Evolutionary conservation across 2,797 vertebrate species (phyloP), one percentile per base, ranked within the genome.

Genomic region (Acanthis flammea): DNA sequence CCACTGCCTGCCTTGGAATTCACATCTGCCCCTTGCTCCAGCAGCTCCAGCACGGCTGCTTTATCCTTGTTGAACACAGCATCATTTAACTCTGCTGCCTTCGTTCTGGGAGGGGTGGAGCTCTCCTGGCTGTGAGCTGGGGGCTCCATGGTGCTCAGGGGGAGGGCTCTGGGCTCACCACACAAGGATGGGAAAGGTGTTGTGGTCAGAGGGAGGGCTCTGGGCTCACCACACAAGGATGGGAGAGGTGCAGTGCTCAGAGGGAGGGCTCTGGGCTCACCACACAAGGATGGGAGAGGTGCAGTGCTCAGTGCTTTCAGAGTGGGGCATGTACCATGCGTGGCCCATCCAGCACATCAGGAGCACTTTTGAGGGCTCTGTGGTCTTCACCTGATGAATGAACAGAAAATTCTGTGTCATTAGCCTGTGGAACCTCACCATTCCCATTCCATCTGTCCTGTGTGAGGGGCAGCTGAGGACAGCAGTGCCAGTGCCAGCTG

Each of bases 1-100:
- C 97, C 97, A 12, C 25, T 0, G 1, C 19, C 27, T 1, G 31
- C 93, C 54, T 92, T 94, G 87, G 94, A 94, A 58, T 98, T 98
- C 63, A 97, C 93, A 4, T 97, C 82, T 4, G 88, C 94, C n/a
- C 97, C 97, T 30, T 25, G 24, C 45, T 96, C 55, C 88, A 98
- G 92, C 70, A 98, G 57, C n/a, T 94, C 41, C 70, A 30, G 51
- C 54, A 97, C 88, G 3, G 6, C 4, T 21, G 39, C 0, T 6
- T 16, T n/a, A 4, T 95, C 5, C 4, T 2, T 6, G 2, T 47
- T 0, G 35, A 1, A 12, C 55, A 96, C 30, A 14, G 98, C 97
- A 9, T 1, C 0, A 4, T 97, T 95, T 70, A 98, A 48, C 44
- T 11, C 0, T 31, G 67, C 41, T 28, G 12, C 23, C 51, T 51